Evolutionary conservation across 2,797 vertebrate species (phyloP).

Genomic region (Microtus agrestis): DNA sequence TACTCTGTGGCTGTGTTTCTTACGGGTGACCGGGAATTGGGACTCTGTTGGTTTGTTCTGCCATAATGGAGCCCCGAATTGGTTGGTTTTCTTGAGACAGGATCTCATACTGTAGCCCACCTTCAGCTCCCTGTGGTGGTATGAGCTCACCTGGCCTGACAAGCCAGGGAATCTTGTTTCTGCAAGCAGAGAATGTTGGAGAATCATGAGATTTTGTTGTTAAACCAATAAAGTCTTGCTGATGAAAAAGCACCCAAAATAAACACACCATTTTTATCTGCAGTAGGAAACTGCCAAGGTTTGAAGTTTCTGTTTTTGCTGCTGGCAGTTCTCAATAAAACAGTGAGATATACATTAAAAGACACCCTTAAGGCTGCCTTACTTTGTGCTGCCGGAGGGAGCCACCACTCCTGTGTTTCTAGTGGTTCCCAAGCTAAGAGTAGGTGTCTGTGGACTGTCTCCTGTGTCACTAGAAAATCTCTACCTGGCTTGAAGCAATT

Average conservation of each 20-base stretch:
- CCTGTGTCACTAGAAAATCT: not conserved
- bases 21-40: not conserved
- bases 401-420: not conserved
- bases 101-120: not conserved
- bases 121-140: no score
- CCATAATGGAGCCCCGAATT: not conserved
- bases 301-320: slow-evolving; percentile 44
- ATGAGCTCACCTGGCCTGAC: not conserved
- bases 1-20: not conserved
- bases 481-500: not conserved
- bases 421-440: not conserved
- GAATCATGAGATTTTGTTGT: not conserved
- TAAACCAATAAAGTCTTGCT: slow-evolving; percentile 15
- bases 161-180: not conserved
- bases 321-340: slow-evolving; percentile 16
- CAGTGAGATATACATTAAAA: slow-evolving; percentile 8
- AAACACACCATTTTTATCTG: slow-evolving; percentile 8
- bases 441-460: not conserved
- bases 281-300: not conserved
- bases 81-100: not conserved
- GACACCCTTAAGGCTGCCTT: not conserved
- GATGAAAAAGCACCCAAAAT: not conserved
- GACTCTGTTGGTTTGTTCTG: not conserved
- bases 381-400: not conserved
- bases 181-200: not conserved